Percentiles rank a stretch among this genome's conserved stretches.
phyloP scores from a whole-genome alignment of 2,113 vertebrate species.

The Ovis canadensis region DNA sequence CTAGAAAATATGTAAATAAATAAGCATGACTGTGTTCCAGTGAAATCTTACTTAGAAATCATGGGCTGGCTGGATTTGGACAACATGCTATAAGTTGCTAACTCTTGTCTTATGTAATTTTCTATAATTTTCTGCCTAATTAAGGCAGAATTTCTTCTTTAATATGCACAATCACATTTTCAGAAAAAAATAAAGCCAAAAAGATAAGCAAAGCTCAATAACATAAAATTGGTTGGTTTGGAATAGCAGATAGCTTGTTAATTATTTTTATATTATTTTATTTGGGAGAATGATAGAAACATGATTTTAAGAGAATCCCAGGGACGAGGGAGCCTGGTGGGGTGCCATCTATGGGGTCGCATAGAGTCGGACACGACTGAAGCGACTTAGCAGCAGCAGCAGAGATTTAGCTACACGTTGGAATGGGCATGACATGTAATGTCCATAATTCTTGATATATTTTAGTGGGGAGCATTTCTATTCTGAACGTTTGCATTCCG shows the following conservation, averaged over 20 bases:
- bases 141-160: slow-evolving; percentile 15
- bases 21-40: background rate
- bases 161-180: background rate
- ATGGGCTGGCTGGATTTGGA: background rate
- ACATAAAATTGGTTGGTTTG: background rate
- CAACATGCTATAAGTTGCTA: background rate
- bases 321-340: no score
- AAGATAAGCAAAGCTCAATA: background rate
- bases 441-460: background rate
- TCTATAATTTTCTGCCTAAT: background rate
- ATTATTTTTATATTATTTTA: background rate
- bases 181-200: background rate
- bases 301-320: background rate
- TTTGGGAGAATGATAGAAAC: background rate
- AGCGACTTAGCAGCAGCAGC: no score
- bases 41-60: background rate
- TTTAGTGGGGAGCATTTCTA: background rate
- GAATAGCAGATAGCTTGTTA: background rate
- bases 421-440: background rate
- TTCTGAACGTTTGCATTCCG: background rate
- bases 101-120: background rate
- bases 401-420: background rate
- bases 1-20: background rate
- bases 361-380: no score
- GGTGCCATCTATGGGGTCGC: no score